Evolutionary conservation across 2,888 invertebrate species (phyloP), one percentile per base, ranked within the genome.

Genomic region (Elaeidobius kamerunicus): DNA sequence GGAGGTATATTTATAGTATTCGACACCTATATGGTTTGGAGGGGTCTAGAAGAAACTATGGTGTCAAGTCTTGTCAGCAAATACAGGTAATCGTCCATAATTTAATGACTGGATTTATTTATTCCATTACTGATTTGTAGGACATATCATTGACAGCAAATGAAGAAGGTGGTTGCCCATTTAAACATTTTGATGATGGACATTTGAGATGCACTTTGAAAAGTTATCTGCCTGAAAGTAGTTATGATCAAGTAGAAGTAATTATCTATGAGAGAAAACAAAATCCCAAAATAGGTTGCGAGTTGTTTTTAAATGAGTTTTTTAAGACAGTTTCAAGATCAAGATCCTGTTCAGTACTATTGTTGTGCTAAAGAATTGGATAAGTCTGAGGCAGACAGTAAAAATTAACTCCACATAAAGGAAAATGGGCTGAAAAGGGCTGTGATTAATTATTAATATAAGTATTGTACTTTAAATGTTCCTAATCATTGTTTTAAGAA

Each of bases 1-100:
- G 76, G 46, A 58, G 60, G n/a, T 66, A 65, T 30, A 58, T 65
- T 40, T 66, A 66, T 57, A 83, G 83, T 51, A 84, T 86, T 43
- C 74, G 84, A 54, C 86, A 87, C 64, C 73, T 86, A 70, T 87
- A 86, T 73, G 86, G 86, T 1, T 70, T 85, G 41, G 85, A 85
- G 71, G 86, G 87, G n/a, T 60, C 63, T 14, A 75, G 79, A 59
- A 82, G 76, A 61, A 78, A 75, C 61, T 86, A 86, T 62, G 69
- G 71, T 35, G 80, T 80, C 12, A 80, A 80, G 34, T 78, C 75
- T 56, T 87, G 86, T 64, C 62, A 70, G 14, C 65, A 73, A 46
- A 77, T 86, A 39, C 84, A 85, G 70, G 82, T 83, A 52, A 34
- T 2, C 4, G n/a, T 9, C 2, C 20, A 19, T 19, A 17, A 19